Base-by-base conservation (phyloP, 2,797 vertebrate species). In the Macrochelys suwanniensis region DNA sequence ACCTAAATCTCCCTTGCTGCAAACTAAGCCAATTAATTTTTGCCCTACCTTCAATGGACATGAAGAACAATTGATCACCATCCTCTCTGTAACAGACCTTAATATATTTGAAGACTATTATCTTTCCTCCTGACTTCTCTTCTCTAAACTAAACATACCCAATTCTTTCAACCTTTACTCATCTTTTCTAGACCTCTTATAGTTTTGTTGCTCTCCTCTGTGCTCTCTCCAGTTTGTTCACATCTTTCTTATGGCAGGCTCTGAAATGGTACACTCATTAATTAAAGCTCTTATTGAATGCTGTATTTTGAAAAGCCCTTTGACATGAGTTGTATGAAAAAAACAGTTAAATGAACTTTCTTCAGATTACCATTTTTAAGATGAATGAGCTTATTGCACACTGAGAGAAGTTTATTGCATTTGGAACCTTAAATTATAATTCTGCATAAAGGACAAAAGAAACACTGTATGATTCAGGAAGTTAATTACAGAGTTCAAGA, bases 361-460 rank as follows among this genome's bases (percentile, higher is more conserved):
- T 6, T 42, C 79, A 49, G n/a, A 47, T 77, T 80, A 68, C 5
- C 11, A 50, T 50, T 19, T 59, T 12, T 28, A 37, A 77, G 80
- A 65, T 37, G 1, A 83, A 71, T 37, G 47, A 81, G 57, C 49
- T 10, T 61, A 78, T 45, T 33, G 76, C 47, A 50, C 16, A 33
- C 49, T 50, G 9, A 50, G 28, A 50, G 7, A 78, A 78, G 26
- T 78, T 78, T 49, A 33, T 6, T 57, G 85, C 91, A 86, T 3
- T 3, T 9, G 15, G 65, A 31, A 57, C 37, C 13, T 51, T 47
- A 0, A 84, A 80, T 37, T 17, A 51, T 2, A 11, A 5, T 11
- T 71, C 37, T 42, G 61, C 19, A 4, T 53, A 83, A 77, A 92
- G 90, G 90, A 95, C 45, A 92, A 93, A 94, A 79, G 84, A 83